Percentiles rank a stretch among this genome's conserved stretches.
phyloP scores from a whole-genome alignment of 2,888 invertebrate genomes.

The Hydrotaea cyrtoneurina region DNA sequence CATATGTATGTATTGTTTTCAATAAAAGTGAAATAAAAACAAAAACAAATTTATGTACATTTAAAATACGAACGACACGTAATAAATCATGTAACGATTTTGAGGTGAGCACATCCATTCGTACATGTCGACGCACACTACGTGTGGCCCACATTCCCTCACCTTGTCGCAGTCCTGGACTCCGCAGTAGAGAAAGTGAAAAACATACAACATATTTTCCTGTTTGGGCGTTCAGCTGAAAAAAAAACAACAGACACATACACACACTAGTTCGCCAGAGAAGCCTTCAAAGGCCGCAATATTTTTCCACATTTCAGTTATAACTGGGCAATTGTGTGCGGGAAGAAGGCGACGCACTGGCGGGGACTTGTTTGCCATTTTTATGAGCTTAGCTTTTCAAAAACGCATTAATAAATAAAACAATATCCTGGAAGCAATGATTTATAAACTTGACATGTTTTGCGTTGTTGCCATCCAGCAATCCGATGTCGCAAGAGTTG shows the following conservation, averaged over 20 bases:
- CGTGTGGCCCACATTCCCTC: neutral
- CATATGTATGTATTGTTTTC: neutral
- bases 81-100: slow-evolving; percentile 57
- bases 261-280: neutral
- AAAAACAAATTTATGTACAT: slow-evolving; percentile 28
- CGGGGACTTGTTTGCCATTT: slow-evolving; percentile 51
- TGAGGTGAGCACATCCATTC: slow-evolving; percentile 36
- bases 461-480: slow-evolving; percentile 23
- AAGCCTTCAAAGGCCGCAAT: slow-evolving; percentile 15
- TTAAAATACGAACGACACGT: slow-evolving; percentile 37
- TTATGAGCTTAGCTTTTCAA: slow-evolving; percentile 56
- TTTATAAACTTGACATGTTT: slow-evolving; percentile 62
- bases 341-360: neutral
- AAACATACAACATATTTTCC: slow-evolving; percentile 34
- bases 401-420: slow-evolving; percentile 64
- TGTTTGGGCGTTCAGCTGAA: neutral
- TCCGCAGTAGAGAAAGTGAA: neutral
- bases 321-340: neutral
- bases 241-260: neutral
- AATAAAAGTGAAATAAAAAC: slow-evolving; percentile 25
- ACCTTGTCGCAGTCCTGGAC: neutral
- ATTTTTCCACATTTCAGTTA: slow-evolving; percentile 3
- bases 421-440: slow-evolving; percentile 55
- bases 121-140: slow-evolving; percentile 19
- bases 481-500: slow-evolving; percentile 8